Base-by-base conservation (phyloP, 2,888 invertebrate genomes). In the Lasioglossum morio region DNA sequence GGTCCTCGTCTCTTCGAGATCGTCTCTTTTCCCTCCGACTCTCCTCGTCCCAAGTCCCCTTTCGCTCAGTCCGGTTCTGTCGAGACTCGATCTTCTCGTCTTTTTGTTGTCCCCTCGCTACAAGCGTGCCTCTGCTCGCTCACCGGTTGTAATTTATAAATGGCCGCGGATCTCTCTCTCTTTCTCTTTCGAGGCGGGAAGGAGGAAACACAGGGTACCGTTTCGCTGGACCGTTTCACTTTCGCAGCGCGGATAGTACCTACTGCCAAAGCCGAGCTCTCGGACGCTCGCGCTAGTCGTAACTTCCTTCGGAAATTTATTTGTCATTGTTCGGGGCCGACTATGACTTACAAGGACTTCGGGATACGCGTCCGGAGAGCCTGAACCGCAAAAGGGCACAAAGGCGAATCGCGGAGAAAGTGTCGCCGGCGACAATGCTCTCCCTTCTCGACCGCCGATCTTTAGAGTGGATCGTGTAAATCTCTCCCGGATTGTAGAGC, bases 151-250 rank as follows among this genome's bases (percentile, higher is more conserved):
- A 92, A 92, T 92, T 93, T 90, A 91, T 90, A 89, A 92, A 93
- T 81, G 88, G 85, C 74, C 72, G 79, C 46, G 60, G 83, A 76
- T 40, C 66, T 79, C 69, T 4, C 40, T 40, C 40, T 40, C 40
- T 40, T 8, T 8, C 40, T 40, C 40, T 37, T 7, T 40, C 40
- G 34, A 34, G 34, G 34, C 1, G 34, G 34, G 34, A 34, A 10
- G 34, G 4, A 12, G 57, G 43, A 74, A 16, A 77, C 75, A 72
- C 79, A 74, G 79, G 91, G 86, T 91, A 91, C 92, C 92, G 93
- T 92, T 85, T 91, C 86, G 73, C 79, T 81, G 88, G 89, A 91
- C 90, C 91, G 91, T 93, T 94, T 92, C 94, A 94, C 94, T 94
- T 92, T 94, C 90, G 87, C 89, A 76, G 46, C 66, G 43, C 66